Base-by-base conservation (phyloP, 2,888 invertebrate genomes). In the Caenorhabditis virilis region DNA sequence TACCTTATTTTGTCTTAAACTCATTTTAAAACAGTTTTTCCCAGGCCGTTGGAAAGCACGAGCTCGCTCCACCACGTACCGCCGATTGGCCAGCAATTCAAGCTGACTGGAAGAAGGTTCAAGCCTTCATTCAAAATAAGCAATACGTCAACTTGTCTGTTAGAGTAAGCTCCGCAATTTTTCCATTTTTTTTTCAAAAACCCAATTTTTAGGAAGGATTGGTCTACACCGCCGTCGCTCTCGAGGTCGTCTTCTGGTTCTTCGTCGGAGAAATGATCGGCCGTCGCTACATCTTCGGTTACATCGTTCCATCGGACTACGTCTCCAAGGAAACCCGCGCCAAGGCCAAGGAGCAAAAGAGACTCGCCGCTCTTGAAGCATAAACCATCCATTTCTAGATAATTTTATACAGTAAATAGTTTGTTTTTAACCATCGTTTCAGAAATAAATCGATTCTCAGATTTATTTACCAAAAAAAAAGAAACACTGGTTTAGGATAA, bases 181-280 rank as follows among this genome's bases (percentile, higher is more conserved):
- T 25, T 15, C 5, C 11, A 11, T 26, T 20, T 20, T 20, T 5
- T 2, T 6, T 42, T 11, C 13, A 42, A 25, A 42, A 25, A 11
- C 2, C 22, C n/a, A 3, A 54, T 63, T 85, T 25, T 83, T 25
- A 88, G 86, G 92, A 97, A 84, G 93, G 90, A 6, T 89, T 90
- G 87, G 84, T 95, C 49, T 97, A 97, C 84, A 89, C 90, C 1
- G 86, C 95, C 15, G 89, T 98, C n/a, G 89, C 89, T n/a, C 87
- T 89, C 61, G 97, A 98, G 86, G 89, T 98, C 36, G 83, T 89
- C 50, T 92, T 91, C 86, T 95, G 95, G 93, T 98, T 98, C 86
- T 97, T 90, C 83, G 87, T 94, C 74, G 97, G 97, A 75, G 97
- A 98, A 88, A 91, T 91, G 84, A 93, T 98, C 82, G 97, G 97